These are phyloP conservation scores for Chaetoderma sp. DNA, from an alignment of 2,888 invertebrate genomes.

Conservation along the genomic window DNA sequence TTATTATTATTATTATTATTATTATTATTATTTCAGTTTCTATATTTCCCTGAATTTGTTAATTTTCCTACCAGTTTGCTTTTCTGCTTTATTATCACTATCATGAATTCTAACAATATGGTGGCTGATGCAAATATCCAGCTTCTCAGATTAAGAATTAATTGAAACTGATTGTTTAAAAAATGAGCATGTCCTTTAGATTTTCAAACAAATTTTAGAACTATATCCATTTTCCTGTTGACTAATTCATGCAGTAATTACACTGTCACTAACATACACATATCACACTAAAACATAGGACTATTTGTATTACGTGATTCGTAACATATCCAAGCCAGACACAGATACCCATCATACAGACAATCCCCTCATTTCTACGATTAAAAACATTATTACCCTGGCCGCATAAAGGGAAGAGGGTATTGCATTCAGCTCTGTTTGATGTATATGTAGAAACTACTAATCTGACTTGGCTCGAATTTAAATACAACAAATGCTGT, in stretches of 20 bases:
- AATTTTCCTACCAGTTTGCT: slow-evolving; percentile 1
- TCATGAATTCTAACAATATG: slow-evolving; percentile 22
- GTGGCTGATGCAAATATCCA: not conserved
- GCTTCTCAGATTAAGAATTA: not conserved
- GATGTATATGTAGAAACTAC: too few relatives aligned
- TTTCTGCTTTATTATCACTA: not conserved
- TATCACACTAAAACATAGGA: not conserved
- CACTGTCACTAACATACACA: not conserved
- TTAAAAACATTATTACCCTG: too few relatives aligned
- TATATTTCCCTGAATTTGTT: too few relatives aligned
- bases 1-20: not conserved
- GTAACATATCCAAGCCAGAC: too few relatives aligned
- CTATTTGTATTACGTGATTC: too few relatives aligned
- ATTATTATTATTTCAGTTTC: too few relatives aligned
- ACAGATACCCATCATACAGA: too few relatives aligned
- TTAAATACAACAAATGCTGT: too few relatives aligned
- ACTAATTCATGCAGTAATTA: not conserved
- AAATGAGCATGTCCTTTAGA: not conserved
- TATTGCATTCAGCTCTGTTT: too few relatives aligned
- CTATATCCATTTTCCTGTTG: not conserved
- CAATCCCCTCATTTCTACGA: too few relatives aligned
- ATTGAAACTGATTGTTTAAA: not conserved
- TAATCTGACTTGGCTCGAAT: too few relatives aligned
- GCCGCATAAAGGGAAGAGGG: too few relatives aligned
- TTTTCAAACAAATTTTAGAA: not conserved